phyloP scores from a whole-genome alignment of 2,888 invertebrate species.

The Erebia aethiops region DNA sequence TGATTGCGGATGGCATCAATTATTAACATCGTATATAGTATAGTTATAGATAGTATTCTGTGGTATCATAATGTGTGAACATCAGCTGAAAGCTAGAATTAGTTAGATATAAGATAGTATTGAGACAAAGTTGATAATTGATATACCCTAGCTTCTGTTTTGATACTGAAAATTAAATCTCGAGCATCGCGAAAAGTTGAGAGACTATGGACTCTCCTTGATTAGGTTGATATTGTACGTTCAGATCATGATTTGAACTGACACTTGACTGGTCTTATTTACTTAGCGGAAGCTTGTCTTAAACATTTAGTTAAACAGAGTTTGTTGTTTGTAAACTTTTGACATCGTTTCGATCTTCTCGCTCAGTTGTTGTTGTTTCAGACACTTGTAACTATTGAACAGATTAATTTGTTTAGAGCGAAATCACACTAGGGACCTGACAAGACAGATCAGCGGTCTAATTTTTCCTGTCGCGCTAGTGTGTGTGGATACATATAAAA shows the following conservation, averaged over 20 bases:
- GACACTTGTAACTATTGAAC: background rate
- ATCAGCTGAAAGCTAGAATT: no score
- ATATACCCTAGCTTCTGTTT: background rate
- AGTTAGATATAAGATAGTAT: no score
- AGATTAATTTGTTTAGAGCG: no score
- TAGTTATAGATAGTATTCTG: no score
- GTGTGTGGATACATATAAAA: no score
- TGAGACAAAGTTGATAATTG: no score
- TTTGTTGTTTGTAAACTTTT: conserved; percentile 13
- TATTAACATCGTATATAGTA: no score
- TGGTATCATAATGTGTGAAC: no score
- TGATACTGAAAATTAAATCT: background rate
- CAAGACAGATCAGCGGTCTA: no score
- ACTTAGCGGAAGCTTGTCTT: conserved; percentile 16
- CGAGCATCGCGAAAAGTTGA: background rate
- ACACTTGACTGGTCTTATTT: conserved; percentile 13
- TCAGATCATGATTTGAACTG: conserved; percentile 9
- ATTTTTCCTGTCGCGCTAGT: no score
- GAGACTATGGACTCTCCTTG: conserved; percentile 2
- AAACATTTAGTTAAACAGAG: conserved; percentile 12
- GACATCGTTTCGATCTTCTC: conserved; percentile 3
- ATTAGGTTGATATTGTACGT: conserved; percentile 15
- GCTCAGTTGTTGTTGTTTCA: background rate
- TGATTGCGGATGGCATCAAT: no score
- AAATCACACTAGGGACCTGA: no score